A percentile compares a stretch with the other conserved stretches of the same genome.
phyloP scores from a whole-genome alignment of 2,888 invertebrate species.

The Drosophila greeni region DNA sequence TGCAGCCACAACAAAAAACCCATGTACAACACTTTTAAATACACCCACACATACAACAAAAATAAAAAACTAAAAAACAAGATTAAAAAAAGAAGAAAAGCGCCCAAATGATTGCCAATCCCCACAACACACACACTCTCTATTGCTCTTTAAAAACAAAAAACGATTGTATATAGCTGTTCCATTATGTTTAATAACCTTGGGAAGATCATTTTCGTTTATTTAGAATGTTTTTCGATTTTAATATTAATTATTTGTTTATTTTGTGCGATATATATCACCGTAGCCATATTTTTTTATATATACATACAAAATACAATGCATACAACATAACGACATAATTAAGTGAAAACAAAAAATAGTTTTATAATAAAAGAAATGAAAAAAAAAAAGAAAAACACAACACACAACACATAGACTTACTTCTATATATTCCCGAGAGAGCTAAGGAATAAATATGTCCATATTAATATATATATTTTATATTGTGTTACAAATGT shows the following conservation, averaged over 20 bases:
- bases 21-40: slow-evolving; percentile 46
- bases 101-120: slow-evolving; percentile 35
- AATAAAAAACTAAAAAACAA: slow-evolving; percentile 15
- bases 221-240: slow-evolving; percentile 41
- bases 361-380: slow-evolving; percentile 57
- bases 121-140: slow-evolving; percentile 11
- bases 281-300: slow-evolving; percentile 63
- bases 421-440: slow-evolving; percentile 59
- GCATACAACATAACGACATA: slow-evolving; percentile 58
- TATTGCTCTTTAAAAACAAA: slow-evolving; percentile 22
- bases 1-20: slow-evolving; percentile 43
- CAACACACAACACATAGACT: slow-evolving; percentile 46
- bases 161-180: slow-evolving; percentile 41
- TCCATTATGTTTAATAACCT: slow-evolving; percentile 30
- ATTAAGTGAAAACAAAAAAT: slow-evolving; percentile 52
- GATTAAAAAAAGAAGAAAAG: slow-evolving; percentile 18
- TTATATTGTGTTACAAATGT: slow-evolving; percentile 54
- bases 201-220: slow-evolving; percentile 40
- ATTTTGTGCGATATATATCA: slow-evolving; percentile 56
- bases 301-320: slow-evolving; percentile 48
- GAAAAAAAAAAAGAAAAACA: slow-evolving; percentile 20
- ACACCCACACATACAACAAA: neutral
- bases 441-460: slow-evolving; percentile 58
- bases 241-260: slow-evolving; percentile 44
- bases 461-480: slow-evolving; percentile 58